Percentiles rank a stretch among this genome's conserved stretches.
Evolutionary conservation across 1,140 invertebrate genomes (phyloP).

Genomic region (Drosophila repletoides): DNA sequence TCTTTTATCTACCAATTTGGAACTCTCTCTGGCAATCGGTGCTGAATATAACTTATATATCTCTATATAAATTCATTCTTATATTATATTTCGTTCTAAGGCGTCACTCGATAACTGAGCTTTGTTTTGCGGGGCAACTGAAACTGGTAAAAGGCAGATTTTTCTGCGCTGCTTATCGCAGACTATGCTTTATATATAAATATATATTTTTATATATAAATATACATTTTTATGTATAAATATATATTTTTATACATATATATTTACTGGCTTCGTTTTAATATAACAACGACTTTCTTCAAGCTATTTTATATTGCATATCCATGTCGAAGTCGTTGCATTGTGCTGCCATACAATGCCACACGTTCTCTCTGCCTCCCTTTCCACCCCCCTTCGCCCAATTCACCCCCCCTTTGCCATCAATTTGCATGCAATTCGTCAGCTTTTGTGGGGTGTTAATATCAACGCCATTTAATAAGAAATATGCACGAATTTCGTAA

Average conservation of each 20-base stretch:
- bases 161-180: neutral
- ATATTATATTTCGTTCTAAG: too few relatives aligned
- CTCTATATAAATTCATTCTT: too few relatives aligned
- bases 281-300: neutral
- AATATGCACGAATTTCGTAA: constrained; percentile 35
- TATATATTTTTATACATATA: neutral
- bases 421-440: constrained; percentile 49
- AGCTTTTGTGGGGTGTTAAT: constrained; percentile 47
- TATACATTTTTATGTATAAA: constrained; percentile 2
- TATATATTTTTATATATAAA: too few relatives aligned
- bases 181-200: too few relatives aligned
- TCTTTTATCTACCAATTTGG: too few relatives aligned
- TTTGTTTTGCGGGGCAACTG: too few relatives aligned
- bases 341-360: constrained; percentile 29
- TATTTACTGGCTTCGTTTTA: neutral
- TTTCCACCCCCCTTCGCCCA: neutral
- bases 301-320: neutral
- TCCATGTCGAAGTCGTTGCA: constrained; percentile 24
- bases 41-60: too few relatives aligned
- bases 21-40: too few relatives aligned
- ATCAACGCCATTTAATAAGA: constrained; percentile 54
- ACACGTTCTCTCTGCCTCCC: neutral
- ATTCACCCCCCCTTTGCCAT: neutral
- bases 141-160: too few relatives aligned
- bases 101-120: too few relatives aligned